Evolutionary conservation across 2,113 vertebrate species (phyloP).

Genomic region (mouse (Mus musculus)): GRCm39 chr10:44993001-44993500

Average conservation of each 20-base stretch:
- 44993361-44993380: not conserved
- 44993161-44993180: accelerated
- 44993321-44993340: not conserved
- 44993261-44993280: not conserved
- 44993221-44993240: too few species aligned
- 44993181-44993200: not conserved
- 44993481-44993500: accelerated
- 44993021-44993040: not conserved
- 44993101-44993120: not conserved
- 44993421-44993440: not conserved
- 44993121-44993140: not conserved
- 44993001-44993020: not conserved
- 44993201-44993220: not conserved
- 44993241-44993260: not conserved
- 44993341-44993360: not conserved
- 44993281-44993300: not conserved
- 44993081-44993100: too few species aligned
- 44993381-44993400: not conserved
- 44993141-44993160: not conserved
- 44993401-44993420: not conserved
- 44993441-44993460: too few species aligned
- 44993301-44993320: not conserved
- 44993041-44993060: not conserved
- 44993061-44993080: not conserved
- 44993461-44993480: not conserved